Percentiles rank a stretch among this genome's conserved stretches.
phyloP scores from a whole-genome alignment of 2,888 invertebrate species.

The Tridacna crocea region DNA sequence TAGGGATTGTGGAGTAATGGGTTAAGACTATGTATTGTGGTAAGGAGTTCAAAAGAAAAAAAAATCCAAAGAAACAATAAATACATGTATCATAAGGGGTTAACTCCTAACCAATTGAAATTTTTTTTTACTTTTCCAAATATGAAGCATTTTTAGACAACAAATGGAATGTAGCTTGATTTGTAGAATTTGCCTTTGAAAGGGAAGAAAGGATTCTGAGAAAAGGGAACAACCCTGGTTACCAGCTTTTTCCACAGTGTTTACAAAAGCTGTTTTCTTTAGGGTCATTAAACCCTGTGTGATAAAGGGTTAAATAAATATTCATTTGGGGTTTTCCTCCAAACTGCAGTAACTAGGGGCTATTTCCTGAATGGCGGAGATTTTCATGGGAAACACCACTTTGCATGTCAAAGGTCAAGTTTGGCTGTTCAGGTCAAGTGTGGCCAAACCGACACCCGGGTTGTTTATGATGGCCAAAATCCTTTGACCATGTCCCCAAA shows the following conservation, averaged over 20 bases:
- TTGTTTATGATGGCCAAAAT: conserved; percentile 55
- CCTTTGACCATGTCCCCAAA: conserved; percentile 61
- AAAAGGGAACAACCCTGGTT: not conserved
- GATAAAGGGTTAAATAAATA: conserved; percentile 16
- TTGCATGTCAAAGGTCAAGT: conserved; percentile 46
- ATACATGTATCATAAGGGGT: no score
- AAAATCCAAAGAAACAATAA: no score
- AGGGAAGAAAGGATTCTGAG: no score
- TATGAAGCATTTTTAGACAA: no score
- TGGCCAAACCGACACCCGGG: conserved; percentile 53
- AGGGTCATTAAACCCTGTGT: not conserved
- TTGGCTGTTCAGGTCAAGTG: conserved; percentile 61
- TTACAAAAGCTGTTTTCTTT: not conserved
- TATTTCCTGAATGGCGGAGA: conserved; percentile 35
- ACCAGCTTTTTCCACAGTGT: not conserved
- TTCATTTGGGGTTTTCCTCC: conserved; percentile 13
- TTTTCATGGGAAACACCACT: conserved; percentile 34
- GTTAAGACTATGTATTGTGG: no score
- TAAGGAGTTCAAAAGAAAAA: no score
- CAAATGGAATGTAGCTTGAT: no score
- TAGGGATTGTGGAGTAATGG: no score
- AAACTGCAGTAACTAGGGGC: conserved; percentile 30
- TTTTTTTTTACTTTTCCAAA: no score
- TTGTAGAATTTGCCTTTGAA: no score
- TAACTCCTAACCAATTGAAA: no score